Evolutionary conservation across 2,888 invertebrate genomes (phyloP).

Genomic region (Thecophora atra): DNA sequence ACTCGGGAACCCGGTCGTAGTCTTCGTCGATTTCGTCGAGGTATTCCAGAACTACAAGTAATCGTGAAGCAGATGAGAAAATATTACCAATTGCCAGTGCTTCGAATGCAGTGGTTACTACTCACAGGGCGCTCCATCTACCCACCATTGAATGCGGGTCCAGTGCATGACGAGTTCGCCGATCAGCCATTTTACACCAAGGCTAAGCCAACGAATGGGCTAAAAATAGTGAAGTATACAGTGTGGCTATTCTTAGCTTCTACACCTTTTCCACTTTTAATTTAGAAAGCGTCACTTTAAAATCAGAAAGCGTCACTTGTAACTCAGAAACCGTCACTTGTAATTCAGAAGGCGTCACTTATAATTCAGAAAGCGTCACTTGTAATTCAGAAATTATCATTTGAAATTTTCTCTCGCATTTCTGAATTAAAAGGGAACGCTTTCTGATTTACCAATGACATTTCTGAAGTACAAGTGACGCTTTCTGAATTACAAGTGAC

Average conservation of each 20-base stretch:
- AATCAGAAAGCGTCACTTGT: no score
- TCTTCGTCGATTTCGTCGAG: constrained; percentile 65
- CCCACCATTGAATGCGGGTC: constrained; percentile 61
- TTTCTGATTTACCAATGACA: no score
- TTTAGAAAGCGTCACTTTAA: no score
- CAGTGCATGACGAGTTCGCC: constrained; percentile 62
- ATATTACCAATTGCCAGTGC: neutral
- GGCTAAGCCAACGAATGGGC: constrained; percentile 64
- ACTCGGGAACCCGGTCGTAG: constrained; percentile 64
- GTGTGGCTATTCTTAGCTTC: neutral
- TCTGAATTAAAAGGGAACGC: no score
- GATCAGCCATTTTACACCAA: constrained; percentile 66
- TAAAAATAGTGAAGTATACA: constrained; percentile 46
- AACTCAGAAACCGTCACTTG: no score
- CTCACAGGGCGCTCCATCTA: constrained; percentile 63
- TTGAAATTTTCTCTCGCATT: no score
- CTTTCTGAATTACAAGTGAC: no score
- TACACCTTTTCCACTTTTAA: no score
- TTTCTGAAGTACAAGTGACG: no score
- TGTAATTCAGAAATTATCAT: no score
- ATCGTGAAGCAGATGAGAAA: neutral
- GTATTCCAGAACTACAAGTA: constrained; percentile 62
- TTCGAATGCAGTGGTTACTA: constrained; percentile 25
- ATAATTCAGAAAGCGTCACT: no score
- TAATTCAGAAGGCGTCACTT: no score